Conservation (phyloP, 2,113 vertebrate species). For the Willisornis vidua region DNA sequence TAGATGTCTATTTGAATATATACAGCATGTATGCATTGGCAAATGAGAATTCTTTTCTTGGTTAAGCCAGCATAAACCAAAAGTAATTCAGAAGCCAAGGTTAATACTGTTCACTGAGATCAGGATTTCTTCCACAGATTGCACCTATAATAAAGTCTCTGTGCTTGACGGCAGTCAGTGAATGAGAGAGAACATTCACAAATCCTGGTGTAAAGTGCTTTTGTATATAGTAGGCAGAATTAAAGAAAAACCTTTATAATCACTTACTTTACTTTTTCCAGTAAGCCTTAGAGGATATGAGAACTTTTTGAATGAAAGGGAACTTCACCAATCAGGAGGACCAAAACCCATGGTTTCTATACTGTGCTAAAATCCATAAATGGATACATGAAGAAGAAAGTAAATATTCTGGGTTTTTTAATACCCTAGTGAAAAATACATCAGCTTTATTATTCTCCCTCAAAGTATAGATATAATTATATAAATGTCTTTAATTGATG, state of each 20-base stretch:
- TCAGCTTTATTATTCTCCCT: neutral
- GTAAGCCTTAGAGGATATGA: neutral
- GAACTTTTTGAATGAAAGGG: neutral
- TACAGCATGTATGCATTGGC: neutral
- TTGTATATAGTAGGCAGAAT: neutral
- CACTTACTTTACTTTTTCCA: neutral
- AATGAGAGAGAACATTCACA: neutral
- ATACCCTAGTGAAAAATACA: neutral
- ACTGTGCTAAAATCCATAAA: neutral
- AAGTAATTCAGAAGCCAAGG: neutral
- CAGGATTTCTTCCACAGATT: neutral
- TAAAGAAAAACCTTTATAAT: neutral
- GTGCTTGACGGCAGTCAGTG: neutral
- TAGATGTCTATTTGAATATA: neutral
- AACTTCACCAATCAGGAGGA: neutral
- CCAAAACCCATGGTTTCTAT: neutral
- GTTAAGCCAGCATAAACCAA: neutral
- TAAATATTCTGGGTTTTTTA: neutral
- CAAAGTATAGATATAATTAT: neutral
- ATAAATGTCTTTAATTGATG: neutral
- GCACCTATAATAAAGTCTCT: neutral
- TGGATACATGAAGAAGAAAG: neutral
- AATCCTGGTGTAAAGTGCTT: neutral
- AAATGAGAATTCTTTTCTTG: neutral
- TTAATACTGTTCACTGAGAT: neutral